Evolutionary conservation across 2,113 vertebrate species (phyloP).

Genomic region (Eurystomus gularis): DNA sequence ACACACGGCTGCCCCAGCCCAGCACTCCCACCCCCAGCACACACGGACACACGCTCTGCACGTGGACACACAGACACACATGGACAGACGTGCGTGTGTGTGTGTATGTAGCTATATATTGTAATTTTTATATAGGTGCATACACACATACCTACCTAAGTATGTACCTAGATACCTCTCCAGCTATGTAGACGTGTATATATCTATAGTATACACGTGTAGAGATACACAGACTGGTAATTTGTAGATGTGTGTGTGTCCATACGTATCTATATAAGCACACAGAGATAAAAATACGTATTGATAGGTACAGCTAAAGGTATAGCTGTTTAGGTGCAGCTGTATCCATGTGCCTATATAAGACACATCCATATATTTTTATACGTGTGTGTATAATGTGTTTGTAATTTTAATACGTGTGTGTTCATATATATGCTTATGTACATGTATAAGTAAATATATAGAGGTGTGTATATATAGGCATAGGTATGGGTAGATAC

Average conservation of each 20-base stretch:
- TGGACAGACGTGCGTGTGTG: background rate
- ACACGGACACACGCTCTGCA: too few relatives aligned
- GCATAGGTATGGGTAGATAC: background rate
- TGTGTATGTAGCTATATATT: background rate
- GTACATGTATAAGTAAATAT: background rate
- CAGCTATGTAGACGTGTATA: background rate
- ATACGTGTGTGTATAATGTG: background rate
- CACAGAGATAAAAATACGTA: background rate
- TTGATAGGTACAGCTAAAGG: background rate
- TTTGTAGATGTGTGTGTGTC: background rate
- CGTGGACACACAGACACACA: too few relatives aligned
- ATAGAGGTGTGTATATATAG: background rate
- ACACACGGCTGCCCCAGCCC: too few relatives aligned
- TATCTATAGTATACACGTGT: fast-evolving
- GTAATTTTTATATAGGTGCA: background rate
- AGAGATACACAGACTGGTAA: fast-evolving
- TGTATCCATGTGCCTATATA: fast-evolving
- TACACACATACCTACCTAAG: too few relatives aligned
- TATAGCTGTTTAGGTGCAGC: background rate
- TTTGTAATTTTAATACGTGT: background rate
- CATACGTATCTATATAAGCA: background rate
- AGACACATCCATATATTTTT: background rate
- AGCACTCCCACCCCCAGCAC: too few relatives aligned
- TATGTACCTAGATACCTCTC: background rate
- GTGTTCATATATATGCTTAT: background rate